Percentiles rank a stretch among this genome's conserved stretches.
Conservation (phyloP, 2,797 vertebrate species). For the Triplophysa yarkandensis region DNA sequence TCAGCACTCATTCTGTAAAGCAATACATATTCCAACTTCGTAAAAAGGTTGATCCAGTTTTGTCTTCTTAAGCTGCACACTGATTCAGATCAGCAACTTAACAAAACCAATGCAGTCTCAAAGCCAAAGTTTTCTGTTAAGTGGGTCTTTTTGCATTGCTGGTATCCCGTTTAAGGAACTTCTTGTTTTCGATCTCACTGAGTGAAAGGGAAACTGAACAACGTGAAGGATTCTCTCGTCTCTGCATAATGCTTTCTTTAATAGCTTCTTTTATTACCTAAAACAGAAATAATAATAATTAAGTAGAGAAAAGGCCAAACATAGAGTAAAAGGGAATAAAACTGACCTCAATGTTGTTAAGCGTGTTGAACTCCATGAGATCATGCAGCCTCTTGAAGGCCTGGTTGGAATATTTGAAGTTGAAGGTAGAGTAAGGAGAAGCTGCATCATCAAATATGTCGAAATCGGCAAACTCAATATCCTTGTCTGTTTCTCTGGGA, state of each 20-base stretch:
- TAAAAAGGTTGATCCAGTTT: slow-evolving; percentile 11
- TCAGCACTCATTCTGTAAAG: not conserved
- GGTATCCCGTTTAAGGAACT: slow-evolving; percentile 80
- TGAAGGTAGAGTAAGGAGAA: slow-evolving; percentile 94
- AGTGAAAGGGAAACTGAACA: slow-evolving; percentile 85
- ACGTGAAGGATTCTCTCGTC: slow-evolving; percentile 83
- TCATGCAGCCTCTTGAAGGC: slow-evolving; percentile 92
- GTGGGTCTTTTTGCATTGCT: slow-evolving; percentile 29
- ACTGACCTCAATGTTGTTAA: slow-evolving; percentile 93
- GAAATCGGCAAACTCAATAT: slow-evolving; percentile 92
- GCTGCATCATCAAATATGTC: slow-evolving; percentile 97
- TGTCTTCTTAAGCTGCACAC: slow-evolving; percentile 20
- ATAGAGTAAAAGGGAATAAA: not conserved
- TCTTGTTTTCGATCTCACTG: slow-evolving; percentile 86
- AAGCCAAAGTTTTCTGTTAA: slow-evolving; percentile 37
- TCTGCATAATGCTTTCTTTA: slow-evolving; percentile 85
- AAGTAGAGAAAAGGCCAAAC: not conserved
- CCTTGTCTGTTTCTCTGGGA: slow-evolving; percentile 86
- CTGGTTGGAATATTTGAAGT: slow-evolving; percentile 94
- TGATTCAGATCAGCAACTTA: slow-evolving; percentile 2
- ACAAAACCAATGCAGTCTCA: not conserved
- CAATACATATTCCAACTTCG: not conserved
- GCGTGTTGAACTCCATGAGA: slow-evolving; percentile 97
- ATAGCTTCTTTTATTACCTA: slow-evolving; percentile 93
- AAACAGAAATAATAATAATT: not conserved